phyloP scores from a whole-genome alignment of 2,113 vertebrate genomes.

The Halichoeres trimaculatus region DNA sequence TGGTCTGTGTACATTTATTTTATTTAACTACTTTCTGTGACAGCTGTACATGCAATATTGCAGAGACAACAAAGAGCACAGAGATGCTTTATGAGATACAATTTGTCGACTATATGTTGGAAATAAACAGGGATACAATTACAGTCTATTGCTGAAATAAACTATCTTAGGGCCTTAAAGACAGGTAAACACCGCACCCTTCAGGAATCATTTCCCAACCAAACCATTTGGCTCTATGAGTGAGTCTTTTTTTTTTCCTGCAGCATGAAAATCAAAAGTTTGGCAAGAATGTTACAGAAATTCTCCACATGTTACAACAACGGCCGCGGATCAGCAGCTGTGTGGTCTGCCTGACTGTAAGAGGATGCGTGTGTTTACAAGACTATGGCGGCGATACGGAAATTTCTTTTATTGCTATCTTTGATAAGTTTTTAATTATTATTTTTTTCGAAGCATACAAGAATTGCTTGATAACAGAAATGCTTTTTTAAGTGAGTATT shows the following conservation, averaged over 20 bases:
- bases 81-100: not conserved
- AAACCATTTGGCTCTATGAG: conserved; percentile 15
- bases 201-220: not conserved
- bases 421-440: conserved; percentile 11
- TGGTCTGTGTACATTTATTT: not conserved
- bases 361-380: not conserved
- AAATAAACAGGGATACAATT: not conserved
- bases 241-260: conserved; percentile 35
- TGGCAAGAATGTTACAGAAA: conserved; percentile 64
- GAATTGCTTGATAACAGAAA: not conserved
- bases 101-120: not conserved
- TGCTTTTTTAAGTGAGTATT: too few relatives aligned
- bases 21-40: not conserved
- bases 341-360: conserved; percentile 13
- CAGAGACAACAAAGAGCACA: not conserved
- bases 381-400: conserved; percentile 18
- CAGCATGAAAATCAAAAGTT: conserved; percentile 46
- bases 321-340: conserved; percentile 59
- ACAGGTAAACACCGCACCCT: conserved; percentile 16
- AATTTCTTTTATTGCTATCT: conserved; percentile 28
- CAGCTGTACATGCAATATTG: not conserved
- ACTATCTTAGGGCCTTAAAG: not conserved
- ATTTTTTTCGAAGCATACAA: conserved; percentile 8
- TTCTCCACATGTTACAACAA: conserved; percentile 75
- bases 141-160: too few relatives aligned